phyloP scores from a whole-genome alignment of 2,888 invertebrate species.

The Synanthedon vespiformis region DNA sequence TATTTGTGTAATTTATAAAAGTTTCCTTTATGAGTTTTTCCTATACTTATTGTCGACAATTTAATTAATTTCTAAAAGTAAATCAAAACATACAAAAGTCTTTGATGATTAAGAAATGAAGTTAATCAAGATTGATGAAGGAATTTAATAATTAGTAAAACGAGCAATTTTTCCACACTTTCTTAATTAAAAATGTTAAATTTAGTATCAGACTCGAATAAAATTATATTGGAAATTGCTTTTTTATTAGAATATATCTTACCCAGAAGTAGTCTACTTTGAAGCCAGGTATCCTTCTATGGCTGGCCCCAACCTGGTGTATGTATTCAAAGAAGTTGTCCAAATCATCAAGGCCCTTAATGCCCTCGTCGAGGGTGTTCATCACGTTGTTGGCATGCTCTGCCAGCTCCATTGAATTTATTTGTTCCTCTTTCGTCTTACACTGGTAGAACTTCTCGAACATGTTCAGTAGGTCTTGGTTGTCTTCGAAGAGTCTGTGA shows the following conservation, averaged over 20 bases:
- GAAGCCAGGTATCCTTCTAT: slow-evolving; percentile 86
- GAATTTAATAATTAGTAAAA: no score
- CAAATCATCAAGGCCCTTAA: slow-evolving; percentile 86
- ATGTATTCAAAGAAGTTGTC: slow-evolving; percentile 87
- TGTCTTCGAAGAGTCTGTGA: slow-evolving; percentile 87
- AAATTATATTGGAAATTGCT: background rate
- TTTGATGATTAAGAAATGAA: no score
- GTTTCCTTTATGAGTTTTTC: no score
- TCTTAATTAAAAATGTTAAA: no score
- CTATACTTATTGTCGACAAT: no score
- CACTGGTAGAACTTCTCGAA: slow-evolving; percentile 86
- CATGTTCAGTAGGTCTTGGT: slow-evolving; percentile 80
- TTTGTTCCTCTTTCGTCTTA: slow-evolving; percentile 83
- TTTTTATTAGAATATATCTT: slow-evolving; percentile 25
- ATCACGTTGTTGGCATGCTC: slow-evolving; percentile 91
- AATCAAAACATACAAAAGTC: no score
- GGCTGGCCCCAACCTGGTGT: slow-evolving; percentile 85
- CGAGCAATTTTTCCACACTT: no score
- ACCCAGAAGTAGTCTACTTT: slow-evolving; percentile 92
- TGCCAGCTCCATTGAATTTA: slow-evolving; percentile 83
- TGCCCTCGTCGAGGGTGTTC: slow-evolving; percentile 90
- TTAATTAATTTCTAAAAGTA: no score
- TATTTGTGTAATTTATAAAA: no score
- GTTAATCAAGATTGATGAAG: no score
- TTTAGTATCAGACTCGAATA: no score